phyloP scores from a whole-genome alignment of 2,888 invertebrate genomes.

The Campoplex nolae region DNA sequence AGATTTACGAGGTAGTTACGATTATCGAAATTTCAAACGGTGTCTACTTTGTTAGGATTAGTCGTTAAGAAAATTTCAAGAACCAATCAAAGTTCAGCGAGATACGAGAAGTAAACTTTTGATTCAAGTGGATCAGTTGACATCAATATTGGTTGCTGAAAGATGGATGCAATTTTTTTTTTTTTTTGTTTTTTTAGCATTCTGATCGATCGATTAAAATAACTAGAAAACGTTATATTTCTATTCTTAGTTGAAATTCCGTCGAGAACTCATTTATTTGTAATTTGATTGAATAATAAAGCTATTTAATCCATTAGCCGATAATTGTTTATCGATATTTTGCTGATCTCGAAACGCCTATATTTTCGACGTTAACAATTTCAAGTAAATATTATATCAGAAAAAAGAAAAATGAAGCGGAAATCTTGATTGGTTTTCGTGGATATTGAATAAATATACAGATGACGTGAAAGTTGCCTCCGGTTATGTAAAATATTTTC shows the following conservation, averaged over 20 bases:
- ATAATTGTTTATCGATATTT: background rate
- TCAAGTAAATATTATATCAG: background rate
- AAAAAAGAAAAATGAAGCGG: background rate
- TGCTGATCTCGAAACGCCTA: background rate
- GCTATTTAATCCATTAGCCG: background rate
- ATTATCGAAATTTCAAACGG: too few relatives aligned
- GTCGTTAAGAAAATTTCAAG: background rate
- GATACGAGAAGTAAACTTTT: background rate
- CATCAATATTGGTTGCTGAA: too few relatives aligned
- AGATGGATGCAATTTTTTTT: background rate
- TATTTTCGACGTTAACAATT: background rate
- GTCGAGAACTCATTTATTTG: background rate
- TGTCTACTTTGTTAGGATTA: too few relatives aligned
- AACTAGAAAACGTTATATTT: background rate
- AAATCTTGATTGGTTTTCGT: background rate
- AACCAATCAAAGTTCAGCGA: background rate
- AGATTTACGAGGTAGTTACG: background rate
- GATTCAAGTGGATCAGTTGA: background rate
- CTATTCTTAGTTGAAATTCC: background rate
- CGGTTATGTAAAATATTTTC: background rate
- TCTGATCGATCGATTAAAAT: background rate
- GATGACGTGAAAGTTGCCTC: background rate
- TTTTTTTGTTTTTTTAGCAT: background rate
- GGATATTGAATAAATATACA: background rate
- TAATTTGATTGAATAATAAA: background rate